Evolutionary conservation across 2,113 vertebrate genomes (phyloP).

Genomic region (Alethe diademata): DNA sequence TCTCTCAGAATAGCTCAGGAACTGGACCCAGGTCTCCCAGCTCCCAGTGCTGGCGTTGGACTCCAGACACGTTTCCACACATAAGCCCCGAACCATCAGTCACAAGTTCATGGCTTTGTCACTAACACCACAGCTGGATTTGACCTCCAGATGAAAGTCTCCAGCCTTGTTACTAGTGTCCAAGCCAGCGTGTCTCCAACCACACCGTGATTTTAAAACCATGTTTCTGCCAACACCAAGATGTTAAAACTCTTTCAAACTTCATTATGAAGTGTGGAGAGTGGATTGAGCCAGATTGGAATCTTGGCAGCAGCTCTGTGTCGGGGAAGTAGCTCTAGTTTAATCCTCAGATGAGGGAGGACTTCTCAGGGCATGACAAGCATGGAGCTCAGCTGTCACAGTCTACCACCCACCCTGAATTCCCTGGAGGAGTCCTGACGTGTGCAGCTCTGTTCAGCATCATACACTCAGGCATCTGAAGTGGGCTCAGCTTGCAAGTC

Average conservation of each 20-base stretch:
- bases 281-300: slow-evolving; percentile 59
- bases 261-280: slow-evolving; percentile 66
- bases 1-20: background rate
- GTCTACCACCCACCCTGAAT: slow-evolving; percentile 55
- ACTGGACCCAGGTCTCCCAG: background rate
- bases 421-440: background rate
- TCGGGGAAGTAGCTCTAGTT: slow-evolving; percentile 35
- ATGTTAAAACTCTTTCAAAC: slow-evolving; percentile 66
- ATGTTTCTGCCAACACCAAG: slow-evolving; percentile 65
- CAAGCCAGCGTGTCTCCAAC: slow-evolving; percentile 45
- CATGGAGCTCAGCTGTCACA: slow-evolving; percentile 1
- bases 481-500: background rate
- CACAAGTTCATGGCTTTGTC: slow-evolving; percentile 48
- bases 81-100: background rate
- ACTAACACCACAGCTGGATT: slow-evolving; percentile 27
- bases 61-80: background rate
- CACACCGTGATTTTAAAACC: slow-evolving; percentile 51
- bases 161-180: slow-evolving; percentile 24
- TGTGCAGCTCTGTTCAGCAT: background rate
- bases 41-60: background rate
- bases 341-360: slow-evolving; percentile 21
- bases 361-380: slow-evolving; percentile 48
- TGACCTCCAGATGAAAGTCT: slow-evolving; percentile 57
- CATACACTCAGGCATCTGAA: background rate
- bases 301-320: slow-evolving; percentile 55